Percentiles rank a stretch among this genome's conserved stretches.
Evolutionary conservation across 2,888 invertebrate genomes (phyloP).

Genomic region (Melanchra persicariae): DNA sequence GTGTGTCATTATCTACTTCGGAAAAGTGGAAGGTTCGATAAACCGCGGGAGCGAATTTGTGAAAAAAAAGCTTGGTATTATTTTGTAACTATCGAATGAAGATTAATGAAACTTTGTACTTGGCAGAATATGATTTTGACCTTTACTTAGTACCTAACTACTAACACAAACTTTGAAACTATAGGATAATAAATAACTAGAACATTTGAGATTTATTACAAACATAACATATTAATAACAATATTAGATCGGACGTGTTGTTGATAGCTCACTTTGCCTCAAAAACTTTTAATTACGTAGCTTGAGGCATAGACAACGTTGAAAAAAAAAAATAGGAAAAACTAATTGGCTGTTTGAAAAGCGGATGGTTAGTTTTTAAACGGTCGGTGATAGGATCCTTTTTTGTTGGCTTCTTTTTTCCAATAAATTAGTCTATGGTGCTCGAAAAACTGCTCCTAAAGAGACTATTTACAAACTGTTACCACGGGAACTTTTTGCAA

Average conservation of each 20-base stretch:
- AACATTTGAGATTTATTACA: conserved; percentile 12
- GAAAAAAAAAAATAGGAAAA: conserved; percentile 2
- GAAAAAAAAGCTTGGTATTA: too few relatives aligned
- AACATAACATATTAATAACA: conserved; percentile 24
- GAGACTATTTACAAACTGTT: not conserved
- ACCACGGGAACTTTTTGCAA: not conserved
- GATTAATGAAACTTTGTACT: not conserved
- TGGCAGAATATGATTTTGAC: not conserved
- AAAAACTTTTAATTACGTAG: conserved; percentile 38
- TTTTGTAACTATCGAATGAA: not conserved
- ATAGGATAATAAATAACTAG: conserved; percentile 9
- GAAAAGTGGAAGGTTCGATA: too few relatives aligned
- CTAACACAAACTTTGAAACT: not conserved
- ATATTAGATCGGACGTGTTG: conserved; percentile 18
- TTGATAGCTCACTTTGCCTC: conserved; percentile 22
- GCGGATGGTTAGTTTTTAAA: conserved; percentile 9
- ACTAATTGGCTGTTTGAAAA: conserved; percentile 28
- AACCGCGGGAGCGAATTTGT: too few relatives aligned
- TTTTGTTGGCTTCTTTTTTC: conserved; percentile 9
- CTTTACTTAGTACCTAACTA: not conserved
- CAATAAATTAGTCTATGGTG: not conserved
- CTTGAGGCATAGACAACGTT: not conserved
- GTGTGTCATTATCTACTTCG: too few relatives aligned
- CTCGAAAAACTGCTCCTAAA: not conserved
- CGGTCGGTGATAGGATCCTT: not conserved